Percentiles rank a stretch among this genome's conserved stretches.
Evolutionary conservation across 2,888 invertebrate species (phyloP).

Genomic region (Empis livida): DNA sequence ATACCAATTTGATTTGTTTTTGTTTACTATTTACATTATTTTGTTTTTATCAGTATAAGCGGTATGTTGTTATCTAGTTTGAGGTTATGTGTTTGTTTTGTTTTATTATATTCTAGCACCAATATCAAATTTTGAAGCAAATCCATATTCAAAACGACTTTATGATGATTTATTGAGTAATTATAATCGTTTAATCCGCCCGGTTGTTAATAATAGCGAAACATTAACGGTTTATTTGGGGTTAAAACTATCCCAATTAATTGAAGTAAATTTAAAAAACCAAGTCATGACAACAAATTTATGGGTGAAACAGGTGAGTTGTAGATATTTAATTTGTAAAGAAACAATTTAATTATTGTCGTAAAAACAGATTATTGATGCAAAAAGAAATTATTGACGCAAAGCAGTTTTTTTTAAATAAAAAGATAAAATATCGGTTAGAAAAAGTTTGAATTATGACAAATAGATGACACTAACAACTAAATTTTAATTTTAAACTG

Average conservation of each 20-base stretch:
- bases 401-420: too few species aligned
- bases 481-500: too few species aligned
- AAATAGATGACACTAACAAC: too few species aligned
- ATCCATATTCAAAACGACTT: slow-evolving; percentile 86
- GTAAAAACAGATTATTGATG: too few species aligned
- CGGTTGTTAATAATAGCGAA: slow-evolving; percentile 85
- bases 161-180: slow-evolving; percentile 93
- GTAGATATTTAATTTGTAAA: background rate
- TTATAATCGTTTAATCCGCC: slow-evolving; percentile 89
- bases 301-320: slow-evolving; percentile 79
- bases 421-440: too few species aligned
- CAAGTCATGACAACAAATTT: slow-evolving; percentile 91
- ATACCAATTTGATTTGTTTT: background rate
- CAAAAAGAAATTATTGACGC: too few species aligned
- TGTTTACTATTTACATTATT: background rate
- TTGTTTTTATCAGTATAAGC: background rate
- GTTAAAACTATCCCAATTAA: slow-evolving; percentile 76
- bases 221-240: slow-evolving; percentile 85
- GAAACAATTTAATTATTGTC: too few species aligned
- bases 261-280: slow-evolving; percentile 84
- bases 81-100: background rate
- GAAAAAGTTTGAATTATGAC: too few species aligned
- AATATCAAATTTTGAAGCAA: slow-evolving; percentile 49
- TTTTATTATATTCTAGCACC: background rate
- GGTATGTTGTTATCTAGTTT: background rate